Conservation (phyloP, 2,888 invertebrate species). For the Trachelus stipa region DNA sequence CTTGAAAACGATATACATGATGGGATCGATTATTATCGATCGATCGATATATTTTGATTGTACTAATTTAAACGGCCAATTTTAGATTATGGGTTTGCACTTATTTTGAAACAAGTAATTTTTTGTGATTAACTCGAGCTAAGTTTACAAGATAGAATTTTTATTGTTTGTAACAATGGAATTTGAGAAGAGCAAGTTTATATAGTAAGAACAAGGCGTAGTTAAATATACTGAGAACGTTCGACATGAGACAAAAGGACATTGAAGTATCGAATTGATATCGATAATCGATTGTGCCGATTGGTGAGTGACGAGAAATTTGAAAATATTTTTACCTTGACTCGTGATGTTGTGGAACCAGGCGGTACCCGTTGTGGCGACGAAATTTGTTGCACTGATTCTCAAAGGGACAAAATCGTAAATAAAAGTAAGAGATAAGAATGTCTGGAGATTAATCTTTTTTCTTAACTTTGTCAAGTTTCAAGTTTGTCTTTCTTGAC, state of each 20-base stretch:
- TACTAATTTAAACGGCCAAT: background rate
- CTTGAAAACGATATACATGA: no score
- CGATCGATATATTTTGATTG: background rate
- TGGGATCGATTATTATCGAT: background rate
- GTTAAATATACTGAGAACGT: background rate
- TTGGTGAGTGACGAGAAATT: background rate
- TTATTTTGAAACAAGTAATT: no score
- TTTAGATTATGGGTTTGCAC: background rate
- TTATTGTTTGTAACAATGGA: background rate
- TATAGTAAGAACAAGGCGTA: background rate
- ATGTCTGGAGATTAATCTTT: slow-evolving; percentile 1
- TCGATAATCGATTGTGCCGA: background rate
- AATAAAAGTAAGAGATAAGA: slow-evolving; percentile 14
- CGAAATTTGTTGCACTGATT: slow-evolving; percentile 31
- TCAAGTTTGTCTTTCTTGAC: no score
- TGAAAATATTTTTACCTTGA: slow-evolving; percentile 24
- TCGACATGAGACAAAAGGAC: background rate
- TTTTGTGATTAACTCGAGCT: no score
- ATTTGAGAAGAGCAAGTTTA: background rate
- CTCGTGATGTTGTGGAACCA: slow-evolving; percentile 29
- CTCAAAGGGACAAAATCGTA: slow-evolving; percentile 8
- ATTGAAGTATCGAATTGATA: background rate
- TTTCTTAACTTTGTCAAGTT: background rate
- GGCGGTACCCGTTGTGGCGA: slow-evolving; percentile 26
- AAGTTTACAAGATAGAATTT: background rate